phyloP scores from a whole-genome alignment of 1,140 invertebrate species.

The Meloidogyne hapla region DNA sequence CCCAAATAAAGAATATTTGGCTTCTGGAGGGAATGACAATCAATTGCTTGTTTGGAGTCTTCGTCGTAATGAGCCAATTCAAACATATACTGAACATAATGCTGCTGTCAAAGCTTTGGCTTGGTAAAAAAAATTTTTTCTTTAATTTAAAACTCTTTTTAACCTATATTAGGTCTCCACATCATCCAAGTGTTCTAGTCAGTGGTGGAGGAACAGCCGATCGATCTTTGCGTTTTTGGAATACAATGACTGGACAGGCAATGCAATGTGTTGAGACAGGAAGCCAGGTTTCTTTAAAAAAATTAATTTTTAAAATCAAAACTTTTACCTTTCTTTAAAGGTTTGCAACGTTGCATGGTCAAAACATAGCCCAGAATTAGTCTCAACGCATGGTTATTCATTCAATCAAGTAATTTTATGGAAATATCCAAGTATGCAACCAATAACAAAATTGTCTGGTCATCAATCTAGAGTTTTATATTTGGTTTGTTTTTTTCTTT shows the following conservation, averaged over 20 bases:
- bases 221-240: conserved; percentile 97
- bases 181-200: conserved; percentile 83
- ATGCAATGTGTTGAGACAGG: conserved; percentile 98
- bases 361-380: conserved; percentile 66
- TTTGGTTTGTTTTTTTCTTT: conserved; percentile 68
- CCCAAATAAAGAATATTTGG: conserved; percentile 94
- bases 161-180: conserved; percentile 19
- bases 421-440: conserved; percentile 87
- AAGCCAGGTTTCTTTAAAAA: conserved; percentile 70
- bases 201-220: conserved; percentile 96
- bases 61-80: conserved; percentile 81
- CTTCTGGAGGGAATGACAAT: conserved; percentile 98
- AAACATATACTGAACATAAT: conserved; percentile 94
- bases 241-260: conserved; percentile 95
- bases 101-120: conserved; percentile 98
- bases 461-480: conserved; percentile 96
- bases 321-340: conserved; percentile 41
- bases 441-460: conserved; percentile 95
- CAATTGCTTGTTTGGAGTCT: conserved; percentile 95
- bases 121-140: conserved; percentile 67
- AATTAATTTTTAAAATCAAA: neutral
- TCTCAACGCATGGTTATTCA: conserved; percentile 96
- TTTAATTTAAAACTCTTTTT: neutral
- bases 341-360: conserved; percentile 99
- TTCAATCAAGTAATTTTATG: conserved; percentile 94